Evolutionary conservation across 2,888 invertebrate genomes (phyloP).

Genomic region (Lochmaea crataegi): DNA sequence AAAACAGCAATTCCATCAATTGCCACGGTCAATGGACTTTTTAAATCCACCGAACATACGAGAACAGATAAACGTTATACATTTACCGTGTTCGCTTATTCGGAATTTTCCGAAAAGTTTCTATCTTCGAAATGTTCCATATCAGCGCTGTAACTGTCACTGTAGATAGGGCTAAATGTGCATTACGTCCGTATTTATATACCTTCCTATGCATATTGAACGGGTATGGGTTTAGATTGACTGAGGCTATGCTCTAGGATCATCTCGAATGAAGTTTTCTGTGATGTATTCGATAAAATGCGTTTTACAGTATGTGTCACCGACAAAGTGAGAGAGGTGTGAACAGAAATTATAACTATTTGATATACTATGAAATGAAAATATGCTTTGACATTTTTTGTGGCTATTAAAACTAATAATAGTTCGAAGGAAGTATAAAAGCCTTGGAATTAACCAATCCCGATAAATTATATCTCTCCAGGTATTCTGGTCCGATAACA

Average conservation of each 20-base stretch:
- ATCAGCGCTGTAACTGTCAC: conserved; percentile 31
- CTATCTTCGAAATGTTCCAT: conserved; percentile 29
- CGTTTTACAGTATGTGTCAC: conserved; percentile 8
- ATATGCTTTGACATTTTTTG: too few relatives aligned
- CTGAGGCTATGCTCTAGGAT: conserved; percentile 21
- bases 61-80: conserved; percentile 20
- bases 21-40: background rate
- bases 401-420: too few relatives aligned
- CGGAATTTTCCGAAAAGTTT: conserved; percentile 25
- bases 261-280: conserved; percentile 8
- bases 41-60: conserved; percentile 5
- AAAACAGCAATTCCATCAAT: background rate
- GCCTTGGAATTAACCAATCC: too few relatives aligned
- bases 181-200: conserved; percentile 33
- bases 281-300: conserved; percentile 22
- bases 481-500: too few relatives aligned
- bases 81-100: conserved; percentile 15
- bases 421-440: too few relatives aligned
- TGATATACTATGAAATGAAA: too few relatives aligned
- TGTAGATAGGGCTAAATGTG: conserved; percentile 29
- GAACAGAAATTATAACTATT: too few relatives aligned
- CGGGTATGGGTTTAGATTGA: conserved; percentile 29
- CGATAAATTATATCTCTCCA: too few relatives aligned
- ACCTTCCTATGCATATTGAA: conserved; percentile 34
- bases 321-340: background rate